Evolutionary conservation across 1,140 invertebrate genomes (phyloP), one percentile per base, ranked within the genome.

Genomic region (Anthonomus grandis): DNA sequence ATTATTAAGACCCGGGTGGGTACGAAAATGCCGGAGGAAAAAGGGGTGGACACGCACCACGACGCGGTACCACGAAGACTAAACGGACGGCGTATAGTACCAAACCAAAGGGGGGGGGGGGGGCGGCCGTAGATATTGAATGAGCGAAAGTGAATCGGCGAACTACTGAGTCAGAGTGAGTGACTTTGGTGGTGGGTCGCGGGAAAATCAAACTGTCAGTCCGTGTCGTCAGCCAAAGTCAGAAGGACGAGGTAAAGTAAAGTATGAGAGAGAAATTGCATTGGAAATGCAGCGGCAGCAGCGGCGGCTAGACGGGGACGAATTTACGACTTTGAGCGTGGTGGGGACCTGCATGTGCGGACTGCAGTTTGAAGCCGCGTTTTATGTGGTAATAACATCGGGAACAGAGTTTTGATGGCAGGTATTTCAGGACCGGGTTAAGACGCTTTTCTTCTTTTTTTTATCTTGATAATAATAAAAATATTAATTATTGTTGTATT

Each of bases 311-410:
- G 53, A 27, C 61, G 59, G 68, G 67, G 68, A 69, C 66, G 63
- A 65, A 63, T 71, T 71, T 71, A 71, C 70, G 70, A 71, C 68
- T 68, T 65, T 60, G 50, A 54, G 58, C 47, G 59, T 64, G 68
- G 63, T 65, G 68, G 70, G 63, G 64, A 69, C 64, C 65, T 71
- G 70, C 70, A 71, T 71, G 67, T 70, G 66, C 68, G 64, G 67
- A 69, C 61, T 71, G 68, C 66, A 71, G 66, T 70, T 69, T 70
- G 64, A 65, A 69, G 63, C 64, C 60, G 66, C 51, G 68, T 71
- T 71, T 71, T 70, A 71, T 67, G 66, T 57, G 59, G 67, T 65
- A 64, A 71, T 71, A 70, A 71, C 65, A 63, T 59, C 53, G 63
- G 68, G 68, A 71, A 71, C 63, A 63, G 69, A 68, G 66, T 70